Conservation (phyloP, 92 coral and sea anemone genomes). For the Metridium senile region DNA sequence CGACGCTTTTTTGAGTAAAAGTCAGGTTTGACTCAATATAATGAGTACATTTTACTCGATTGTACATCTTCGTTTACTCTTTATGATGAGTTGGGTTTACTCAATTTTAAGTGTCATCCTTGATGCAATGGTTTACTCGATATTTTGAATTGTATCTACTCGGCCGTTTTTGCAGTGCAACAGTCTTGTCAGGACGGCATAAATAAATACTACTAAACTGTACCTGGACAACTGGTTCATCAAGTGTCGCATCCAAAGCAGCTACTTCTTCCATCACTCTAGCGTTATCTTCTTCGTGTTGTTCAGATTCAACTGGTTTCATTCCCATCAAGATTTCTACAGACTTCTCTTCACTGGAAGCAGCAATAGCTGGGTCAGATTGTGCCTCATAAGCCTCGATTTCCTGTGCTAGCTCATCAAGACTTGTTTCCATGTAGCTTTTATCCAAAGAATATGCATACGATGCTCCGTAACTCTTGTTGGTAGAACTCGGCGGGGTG, state of each 20-base stretch:
- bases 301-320: constrained; percentile 31
- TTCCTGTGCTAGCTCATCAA: constrained; percentile 84
- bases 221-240: neutral
- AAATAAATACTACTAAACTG: no score
- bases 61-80: no score
- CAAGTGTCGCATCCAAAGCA: constrained; percentile 14
- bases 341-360: constrained; percentile 16
- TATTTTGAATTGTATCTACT: no score
- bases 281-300: constrained; percentile 14
- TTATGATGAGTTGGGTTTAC: no score
- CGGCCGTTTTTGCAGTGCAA: no score
- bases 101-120: no score
- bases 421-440: constrained; percentile 76
- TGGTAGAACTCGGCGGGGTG: constrained; percentile 10
- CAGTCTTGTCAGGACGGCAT: no score
- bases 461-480: constrained; percentile 17
- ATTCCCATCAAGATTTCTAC: constrained; percentile 26
- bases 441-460: constrained; percentile 52
- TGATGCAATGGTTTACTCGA: no score
- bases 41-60: no score
- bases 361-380: constrained; percentile 6
- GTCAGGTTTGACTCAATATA: no score
- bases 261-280: constrained; percentile 9
- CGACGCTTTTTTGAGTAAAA: no score
- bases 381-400: constrained; percentile 80